Percentiles rank a stretch among this genome's conserved stretches.
Evolutionary conservation across 2,888 invertebrate species (phyloP).

Genomic region (Microplitis deprimator): DNA sequence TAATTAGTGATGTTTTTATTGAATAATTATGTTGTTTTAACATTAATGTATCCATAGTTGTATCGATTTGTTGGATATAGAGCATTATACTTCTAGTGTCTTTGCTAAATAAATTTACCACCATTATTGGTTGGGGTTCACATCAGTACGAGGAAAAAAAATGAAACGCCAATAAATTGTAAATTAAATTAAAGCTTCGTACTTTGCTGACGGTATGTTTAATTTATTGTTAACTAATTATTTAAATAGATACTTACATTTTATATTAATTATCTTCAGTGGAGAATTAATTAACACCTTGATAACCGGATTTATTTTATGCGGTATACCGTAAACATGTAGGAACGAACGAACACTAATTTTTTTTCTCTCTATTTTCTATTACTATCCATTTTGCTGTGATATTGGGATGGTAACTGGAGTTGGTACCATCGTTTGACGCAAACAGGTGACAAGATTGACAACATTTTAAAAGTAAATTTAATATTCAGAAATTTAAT

Average conservation of each 20-base stretch:
- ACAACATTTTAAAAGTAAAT: neutral
- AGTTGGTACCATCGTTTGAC: neutral
- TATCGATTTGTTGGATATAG: neutral
- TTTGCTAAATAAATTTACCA: neutral
- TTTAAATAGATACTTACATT: neutral
- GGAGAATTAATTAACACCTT: neutral
- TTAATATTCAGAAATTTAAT: neutral
- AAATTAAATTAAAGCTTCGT: too few species aligned
- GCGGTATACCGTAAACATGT: neutral
- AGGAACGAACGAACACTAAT: neutral
- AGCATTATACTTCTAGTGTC: neutral
- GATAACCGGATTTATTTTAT: neutral
- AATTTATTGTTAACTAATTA: neutral
- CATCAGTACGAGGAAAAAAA: neutral
- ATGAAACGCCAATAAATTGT: neutral
- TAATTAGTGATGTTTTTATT: neutral
- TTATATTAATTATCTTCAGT: neutral
- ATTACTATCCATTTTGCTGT: neutral
- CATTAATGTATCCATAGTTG: neutral
- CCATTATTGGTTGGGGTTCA: conserved; percentile 1
- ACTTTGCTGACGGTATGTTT: too few species aligned
- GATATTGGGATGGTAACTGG: neutral
- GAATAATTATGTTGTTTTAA: neutral
- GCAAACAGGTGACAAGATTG: neutral
- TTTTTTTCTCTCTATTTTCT: neutral